Evolutionary conservation across 2,888 invertebrate species (phyloP).

Genomic region (Zele albiditarsus): DNA sequence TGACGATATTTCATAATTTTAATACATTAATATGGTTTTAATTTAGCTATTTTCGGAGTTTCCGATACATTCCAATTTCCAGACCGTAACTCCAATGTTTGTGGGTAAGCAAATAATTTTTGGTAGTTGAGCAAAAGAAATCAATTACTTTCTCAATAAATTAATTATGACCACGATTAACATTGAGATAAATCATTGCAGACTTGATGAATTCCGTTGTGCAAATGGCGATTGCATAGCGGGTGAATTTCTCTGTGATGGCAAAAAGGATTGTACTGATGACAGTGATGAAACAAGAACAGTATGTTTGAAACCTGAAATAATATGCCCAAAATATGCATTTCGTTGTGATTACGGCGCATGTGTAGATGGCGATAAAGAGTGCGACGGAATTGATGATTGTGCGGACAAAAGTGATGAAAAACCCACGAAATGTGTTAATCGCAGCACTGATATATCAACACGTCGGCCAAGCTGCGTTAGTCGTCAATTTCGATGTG

Average conservation of each 20-base stretch:
- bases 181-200: constrained; percentile 2
- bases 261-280: constrained; percentile 72
- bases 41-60: neutral
- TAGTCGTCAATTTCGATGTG: constrained; percentile 58
- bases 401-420: constrained; percentile 76
- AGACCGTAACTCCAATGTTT: neutral
- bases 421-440: constrained; percentile 56
- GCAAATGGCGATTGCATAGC: constrained; percentile 70
- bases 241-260: constrained; percentile 72
- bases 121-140: neutral
- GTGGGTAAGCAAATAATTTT: constrained; percentile 13
- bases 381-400: constrained; percentile 74
- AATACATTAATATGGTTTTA: neutral
- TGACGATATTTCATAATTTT: neutral
- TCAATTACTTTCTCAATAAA: neutral
- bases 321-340: constrained; percentile 74
- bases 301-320: constrained; percentile 58
- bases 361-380: constrained; percentile 76
- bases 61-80: neutral
- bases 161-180: neutral
- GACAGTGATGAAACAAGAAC: constrained; percentile 71
- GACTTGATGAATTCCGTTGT: constrained; percentile 60
- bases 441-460: constrained; percentile 27
- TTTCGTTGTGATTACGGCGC: constrained; percentile 79
- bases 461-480: constrained; percentile 44